Percentiles rank a stretch among this genome's conserved stretches.
Conservation (phyloP, 1,140 invertebrate species). For the Ridgeia piscesae region DNA sequence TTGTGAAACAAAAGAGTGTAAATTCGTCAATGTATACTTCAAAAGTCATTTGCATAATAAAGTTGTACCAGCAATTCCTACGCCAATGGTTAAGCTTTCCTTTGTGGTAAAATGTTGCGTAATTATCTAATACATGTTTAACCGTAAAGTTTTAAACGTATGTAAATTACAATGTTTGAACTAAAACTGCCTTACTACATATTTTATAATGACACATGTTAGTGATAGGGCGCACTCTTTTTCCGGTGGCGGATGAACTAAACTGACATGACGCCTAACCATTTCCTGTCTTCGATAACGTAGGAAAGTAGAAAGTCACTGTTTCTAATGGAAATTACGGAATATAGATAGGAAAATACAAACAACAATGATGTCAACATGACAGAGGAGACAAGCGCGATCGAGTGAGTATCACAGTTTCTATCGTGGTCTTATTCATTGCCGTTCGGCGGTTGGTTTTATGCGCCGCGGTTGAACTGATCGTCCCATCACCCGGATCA, state of each 20-base stretch:
- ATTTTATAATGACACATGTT: background rate
- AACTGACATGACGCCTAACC: background rate
- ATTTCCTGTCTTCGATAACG: conserved; percentile 5
- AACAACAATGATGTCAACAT: background rate
- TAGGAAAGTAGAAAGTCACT: background rate
- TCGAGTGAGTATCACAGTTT: background rate
- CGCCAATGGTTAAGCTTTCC: background rate
- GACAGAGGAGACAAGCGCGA: background rate
- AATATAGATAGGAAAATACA: conserved; percentile 6
- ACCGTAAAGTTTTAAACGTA: background rate
- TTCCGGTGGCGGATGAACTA: background rate
- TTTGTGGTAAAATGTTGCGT: background rate
- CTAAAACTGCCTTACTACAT: background rate
- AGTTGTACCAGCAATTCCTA: conserved; percentile 5
- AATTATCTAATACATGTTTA: background rate
- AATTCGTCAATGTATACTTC: background rate
- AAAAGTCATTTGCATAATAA: conserved; percentile 6
- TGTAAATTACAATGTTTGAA: background rate
- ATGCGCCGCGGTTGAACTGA: background rate
- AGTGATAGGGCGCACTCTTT: background rate
- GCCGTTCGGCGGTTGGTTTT: background rate
- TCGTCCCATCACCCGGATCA: background rate
- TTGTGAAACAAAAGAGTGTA: background rate
- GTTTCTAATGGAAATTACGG: conserved; percentile 1
- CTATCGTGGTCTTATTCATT: background rate